Percentiles rank a stretch among this genome's conserved stretches.
Evolutionary conservation across 2,113 vertebrate species (phyloP).

Genomic region (Oriolus oriolus): DNA sequence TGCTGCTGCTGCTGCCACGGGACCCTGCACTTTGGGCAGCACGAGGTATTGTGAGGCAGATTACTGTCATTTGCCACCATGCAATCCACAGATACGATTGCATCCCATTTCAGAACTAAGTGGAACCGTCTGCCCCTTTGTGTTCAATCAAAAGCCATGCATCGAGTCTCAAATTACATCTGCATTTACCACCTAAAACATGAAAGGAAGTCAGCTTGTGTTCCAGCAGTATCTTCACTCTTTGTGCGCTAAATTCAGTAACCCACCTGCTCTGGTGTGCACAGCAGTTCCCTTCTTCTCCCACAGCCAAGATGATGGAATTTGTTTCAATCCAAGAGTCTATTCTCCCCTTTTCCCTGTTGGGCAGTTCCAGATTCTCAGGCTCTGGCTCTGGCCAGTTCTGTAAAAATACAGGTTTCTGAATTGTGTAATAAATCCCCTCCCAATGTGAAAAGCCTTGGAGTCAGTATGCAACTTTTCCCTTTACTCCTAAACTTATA

Average conservation of each 20-base stretch:
- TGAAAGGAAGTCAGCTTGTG: slow-evolving; percentile 6
- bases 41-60: slow-evolving; percentile 54
- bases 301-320: neutral
- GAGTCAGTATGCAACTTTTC: neutral
- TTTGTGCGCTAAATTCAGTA: neutral
- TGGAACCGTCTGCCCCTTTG: slow-evolving; percentile 65
- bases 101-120: slow-evolving; percentile 69
- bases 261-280: neutral
- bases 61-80: slow-evolving; percentile 61
- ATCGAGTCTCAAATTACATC: slow-evolving; percentile 39
- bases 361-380: neutral
- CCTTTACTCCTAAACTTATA: neutral
- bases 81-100: slow-evolving; percentile 70
- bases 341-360: neutral
- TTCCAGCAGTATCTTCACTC: slow-evolving; percentile 1
- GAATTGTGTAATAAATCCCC: neutral
- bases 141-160: slow-evolving; percentile 47
- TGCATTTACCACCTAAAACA: slow-evolving; percentile 47
- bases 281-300: neutral
- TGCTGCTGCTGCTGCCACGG: slow-evolving; percentile 47
- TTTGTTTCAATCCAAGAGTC: neutral
- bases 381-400: neutral
- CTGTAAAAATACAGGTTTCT: neutral
- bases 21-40: slow-evolving; percentile 19
- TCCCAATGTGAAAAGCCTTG: neutral